Evolutionary conservation across 2,113 vertebrate genomes (phyloP).

Genomic region (Menidia beryllina): DNA sequence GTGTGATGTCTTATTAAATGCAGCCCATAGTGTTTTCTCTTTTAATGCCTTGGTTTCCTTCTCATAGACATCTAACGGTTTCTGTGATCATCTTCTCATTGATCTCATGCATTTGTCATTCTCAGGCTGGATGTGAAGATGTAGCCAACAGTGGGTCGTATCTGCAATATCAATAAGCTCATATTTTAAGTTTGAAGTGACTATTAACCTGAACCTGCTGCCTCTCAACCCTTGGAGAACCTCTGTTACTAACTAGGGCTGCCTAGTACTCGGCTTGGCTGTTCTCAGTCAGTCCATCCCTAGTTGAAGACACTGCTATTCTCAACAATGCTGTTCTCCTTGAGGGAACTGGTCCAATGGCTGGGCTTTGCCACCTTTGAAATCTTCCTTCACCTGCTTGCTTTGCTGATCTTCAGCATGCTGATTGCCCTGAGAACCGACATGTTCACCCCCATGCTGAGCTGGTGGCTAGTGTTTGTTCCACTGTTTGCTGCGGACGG

Average conservation of each 20-base stretch:
- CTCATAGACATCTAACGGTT: background rate
- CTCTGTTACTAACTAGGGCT: constrained; percentile 22
- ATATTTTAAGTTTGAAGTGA: constrained; percentile 5
- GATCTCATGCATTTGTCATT: background rate
- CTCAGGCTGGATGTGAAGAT: constrained; percentile 57
- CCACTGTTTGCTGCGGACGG: constrained; percentile 95
- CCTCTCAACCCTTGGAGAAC: constrained; percentile 28
- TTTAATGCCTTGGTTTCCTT: background rate
- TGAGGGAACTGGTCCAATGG: constrained; percentile 97
- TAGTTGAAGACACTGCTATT: constrained; percentile 12
- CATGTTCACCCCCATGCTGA: constrained; percentile 78
- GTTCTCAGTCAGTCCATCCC: constrained; percentile 35
- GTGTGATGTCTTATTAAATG: background rate
- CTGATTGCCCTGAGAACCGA: constrained; percentile 90
- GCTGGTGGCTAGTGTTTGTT: constrained; percentile 95
- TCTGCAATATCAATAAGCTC: constrained; percentile 2
- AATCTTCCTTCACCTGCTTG: constrained; percentile 90
- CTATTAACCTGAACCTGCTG: no score
- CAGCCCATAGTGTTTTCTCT: background rate
- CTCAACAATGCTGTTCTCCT: constrained; percentile 90
- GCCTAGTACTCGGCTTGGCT: constrained; percentile 25
- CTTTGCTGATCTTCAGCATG: constrained; percentile 89
- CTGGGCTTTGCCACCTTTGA: constrained; percentile 96
- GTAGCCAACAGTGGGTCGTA: constrained; percentile 47
- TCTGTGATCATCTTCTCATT: background rate